These are phyloP conservation scores for Dicycla oo DNA, from an alignment of 2,888 invertebrate species.

Conservation along the genomic window DNA sequence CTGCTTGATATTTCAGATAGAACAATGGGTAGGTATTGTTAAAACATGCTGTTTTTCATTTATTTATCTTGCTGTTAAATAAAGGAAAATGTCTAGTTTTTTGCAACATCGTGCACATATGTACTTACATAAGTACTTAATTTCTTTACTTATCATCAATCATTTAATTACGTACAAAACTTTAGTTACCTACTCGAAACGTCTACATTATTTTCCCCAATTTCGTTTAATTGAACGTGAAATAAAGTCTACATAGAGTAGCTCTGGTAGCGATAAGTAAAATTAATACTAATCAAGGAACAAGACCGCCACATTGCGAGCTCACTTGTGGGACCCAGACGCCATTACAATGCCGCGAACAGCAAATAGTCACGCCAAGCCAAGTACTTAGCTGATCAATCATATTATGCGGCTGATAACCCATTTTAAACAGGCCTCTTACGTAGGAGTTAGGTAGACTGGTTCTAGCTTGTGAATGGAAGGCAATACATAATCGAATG, in stretches of 20 bases:
- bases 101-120: background rate
- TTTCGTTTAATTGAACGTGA: background rate
- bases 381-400: conserved; percentile 29
- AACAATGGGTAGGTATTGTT: conserved; percentile 18
- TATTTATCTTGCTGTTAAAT: conserved; percentile 3
- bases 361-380: conserved; percentile 49
- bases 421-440: conserved; percentile 46
- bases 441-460: conserved; percentile 3
- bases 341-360: conserved; percentile 41
- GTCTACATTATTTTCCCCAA: conserved; percentile 1
- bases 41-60: background rate
- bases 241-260: conserved; percentile 10
- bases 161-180: background rate
- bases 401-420: conserved; percentile 36
- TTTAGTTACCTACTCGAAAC: background rate
- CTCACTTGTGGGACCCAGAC: conserved; percentile 26
- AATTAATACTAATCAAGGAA: conserved; percentile 45
- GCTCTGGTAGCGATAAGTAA: conserved; percentile 17
- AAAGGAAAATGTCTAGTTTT: background rate
- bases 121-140: too few relatives aligned
- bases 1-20: conserved; percentile 28
- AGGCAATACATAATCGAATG: background rate
- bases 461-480: conserved; percentile 4
- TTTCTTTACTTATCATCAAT: background rate
- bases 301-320: conserved; percentile 5